Evolutionary conservation across 2,888 invertebrate species (phyloP), one percentile per base, ranked within the genome.

Genomic region (Phalera bucephala): DNA sequence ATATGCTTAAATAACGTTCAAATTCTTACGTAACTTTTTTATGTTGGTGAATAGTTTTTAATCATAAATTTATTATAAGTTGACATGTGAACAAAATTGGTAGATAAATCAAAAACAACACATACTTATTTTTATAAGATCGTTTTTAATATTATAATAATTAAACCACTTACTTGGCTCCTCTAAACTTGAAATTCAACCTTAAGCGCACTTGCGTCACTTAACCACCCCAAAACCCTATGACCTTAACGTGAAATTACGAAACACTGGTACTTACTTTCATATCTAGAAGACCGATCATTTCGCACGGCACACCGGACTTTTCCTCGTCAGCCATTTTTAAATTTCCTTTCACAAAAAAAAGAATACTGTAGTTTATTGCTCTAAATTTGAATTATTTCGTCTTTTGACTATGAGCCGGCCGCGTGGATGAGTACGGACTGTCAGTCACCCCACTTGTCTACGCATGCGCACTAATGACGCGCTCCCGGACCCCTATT

Each of bases 161-260:
- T 7, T 20, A 20, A 7, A 1, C 20, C 20, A 7, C 6, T 20
- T 7, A 20, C 7, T 20, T 1, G n/a, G 20, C 8, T 4, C 21
- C n/a, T 21, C n/a, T 9, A 39, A 29, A 3, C 2, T 36, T 39
- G 30, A 62, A 51, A 44, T 35, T 42, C 29, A 41, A 53, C 51
- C 47, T 34, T 50, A 50, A 25, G 2, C 2, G 28, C 46, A 13
- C 40, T 45, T 58, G 43, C 62, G 57, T 61, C 62, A 51, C 40
- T 13, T 12, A 21, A 38, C 32, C 43, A 51, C 40, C 49, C 61
- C 34, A 68, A 68, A 59, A 43, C 44, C 39, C 34, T 38, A 45
- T 75, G 82, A 84, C 86, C 87, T 86, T 77, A 68, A 53, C 43
- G 44, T 77, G 77, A 79, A 78, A 79, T 80, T 80, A 69, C 64